Base-by-base conservation (phyloP, 2,888 invertebrate species). In the Glyphotaelius pellucidus region DNA sequence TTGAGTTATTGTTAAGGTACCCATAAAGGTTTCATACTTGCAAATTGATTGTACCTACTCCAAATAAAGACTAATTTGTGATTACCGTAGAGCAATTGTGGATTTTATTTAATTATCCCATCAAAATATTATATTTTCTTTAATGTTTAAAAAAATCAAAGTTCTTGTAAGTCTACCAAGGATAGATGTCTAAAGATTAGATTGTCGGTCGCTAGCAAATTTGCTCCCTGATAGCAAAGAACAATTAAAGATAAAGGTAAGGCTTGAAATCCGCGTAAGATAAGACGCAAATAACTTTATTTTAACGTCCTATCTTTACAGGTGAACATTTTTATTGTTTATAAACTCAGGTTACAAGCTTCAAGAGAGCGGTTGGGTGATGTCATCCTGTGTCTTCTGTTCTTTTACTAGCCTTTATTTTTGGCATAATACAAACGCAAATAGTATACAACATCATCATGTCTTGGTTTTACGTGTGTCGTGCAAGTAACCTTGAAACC, bases 121-220 rank as follows among this genome's bases (percentile, higher is more conserved):
- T n/a, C n/a, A n/a, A n/a, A n/a, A n/a, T n/a, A n/a, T 67, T 25
- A 67, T 25, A 67, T 67, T 67, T 52, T 67, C 25, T 25, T 67
- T 67, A 67, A 25, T 25, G 0, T 25, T 67, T 19, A 25, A 67
- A 67, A n/a, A 67, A 67, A 19, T 19, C 67, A 67, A 25, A 67
- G 25, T 67, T 25, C n/a, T 67, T 7, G n/a, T 0, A 67, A 67
- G 67, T 67, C 67, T 67, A 67, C 9, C 67, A 67, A 67, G 25
- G 67, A 67, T 25, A 67, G 67, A 67, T 67, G 25, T 67, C 9
- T 67, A 67, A 67, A 67, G 67, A 67, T 67, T 67, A 67, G n/a
- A n/a, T 67, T 67, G 67, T 67, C 67, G 67, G 67, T 67, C 67
- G 67, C n/a, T 67, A 67, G 67, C n/a, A 67, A 67, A 67, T 67